Evolutionary conservation across 53 echinoderm and acorn worm species (phyloP).

Genomic region (Henricia sp.): DNA sequence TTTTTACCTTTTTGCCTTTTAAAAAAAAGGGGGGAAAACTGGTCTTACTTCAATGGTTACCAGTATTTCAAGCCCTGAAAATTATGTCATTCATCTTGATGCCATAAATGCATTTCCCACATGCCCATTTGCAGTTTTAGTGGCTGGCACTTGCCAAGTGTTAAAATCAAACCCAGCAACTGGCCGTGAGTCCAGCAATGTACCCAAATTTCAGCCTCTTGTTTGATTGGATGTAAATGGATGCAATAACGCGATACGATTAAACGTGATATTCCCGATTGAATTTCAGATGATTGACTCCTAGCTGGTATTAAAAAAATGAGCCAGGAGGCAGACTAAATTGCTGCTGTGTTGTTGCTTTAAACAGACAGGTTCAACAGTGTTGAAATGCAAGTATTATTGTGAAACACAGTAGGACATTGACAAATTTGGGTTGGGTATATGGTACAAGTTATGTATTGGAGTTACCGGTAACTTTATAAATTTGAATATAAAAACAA

Average conservation of each 20-base stretch:
- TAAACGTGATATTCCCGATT: conserved; percentile 10
- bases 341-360: conserved; percentile 5
- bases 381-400: too few relatives aligned
- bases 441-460: not conserved
- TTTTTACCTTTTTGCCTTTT: too few relatives aligned
- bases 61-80: too few relatives aligned
- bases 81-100: too few relatives aligned
- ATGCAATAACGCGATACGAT: conserved; percentile 2
- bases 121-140: too few relatives aligned
- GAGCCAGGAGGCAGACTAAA: not conserved
- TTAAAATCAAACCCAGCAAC: too few relatives aligned
- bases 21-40: too few relatives aligned
- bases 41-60: too few relatives aligned
- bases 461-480: not conserved
- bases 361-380: not conserved
- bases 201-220: not conserved
- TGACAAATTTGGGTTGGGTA: too few relatives aligned
- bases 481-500: not conserved
- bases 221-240: conserved; percentile 6
- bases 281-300: conserved; percentile 24
- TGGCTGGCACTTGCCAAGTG: too few relatives aligned
- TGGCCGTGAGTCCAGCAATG: not conserved
- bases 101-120: too few relatives aligned
- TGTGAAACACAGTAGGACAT: too few relatives aligned
- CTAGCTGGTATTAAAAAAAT: conserved; percentile 12